Evolutionary conservation across 2,888 invertebrate species (phyloP), one percentile per base, ranked within the genome.

Genomic region (Dasypolia templi): DNA sequence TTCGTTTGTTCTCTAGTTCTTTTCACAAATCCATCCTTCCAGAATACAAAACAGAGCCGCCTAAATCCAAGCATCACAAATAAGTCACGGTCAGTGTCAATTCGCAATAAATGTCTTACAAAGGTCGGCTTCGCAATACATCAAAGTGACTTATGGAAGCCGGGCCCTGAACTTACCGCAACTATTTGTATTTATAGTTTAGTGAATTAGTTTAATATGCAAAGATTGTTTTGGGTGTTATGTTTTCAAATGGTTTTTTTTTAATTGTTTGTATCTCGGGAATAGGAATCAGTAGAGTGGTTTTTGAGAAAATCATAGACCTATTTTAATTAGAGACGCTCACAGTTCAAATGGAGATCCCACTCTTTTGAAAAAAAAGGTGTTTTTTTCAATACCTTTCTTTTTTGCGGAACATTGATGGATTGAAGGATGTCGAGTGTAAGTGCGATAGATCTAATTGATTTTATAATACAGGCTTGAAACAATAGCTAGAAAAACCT

Each of bases 31-130:
- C n/a, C n/a, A n/a, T n/a, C n/a, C n/a, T n/a, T n/a, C n/a, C n/a
- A n/a, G n/a, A 46, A 63, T 9, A 58, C 35, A 59, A 72, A 72
- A 65, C 61, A 63, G 35, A 65, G 7, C 39, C 4, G 22, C 11
- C n/a, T 26, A 17, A 51, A 82, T 66, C 63, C 55, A 80, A 69
- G 58, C 35, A 66, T 83, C 66, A 71, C 56, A 67, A 69, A 55
- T 64, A 58, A 77, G 79, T 39, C 62, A 44, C 26, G 66, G 75
- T 64, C 56, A 62, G 70, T 84, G 84, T 82, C 81, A 83, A 82
- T 72, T 44, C 63, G 63, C 58, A 59, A 77, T 83, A 80, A 74
- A 85, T 82, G 68, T 61, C 53, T 56, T 35, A 63, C 26, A 65
- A 82, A 72, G 82, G 85, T 83, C 78, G 29, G n/a, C 59, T 1